phyloP scores from a whole-genome alignment of 2,888 invertebrate species.

The Carcina quercana region DNA sequence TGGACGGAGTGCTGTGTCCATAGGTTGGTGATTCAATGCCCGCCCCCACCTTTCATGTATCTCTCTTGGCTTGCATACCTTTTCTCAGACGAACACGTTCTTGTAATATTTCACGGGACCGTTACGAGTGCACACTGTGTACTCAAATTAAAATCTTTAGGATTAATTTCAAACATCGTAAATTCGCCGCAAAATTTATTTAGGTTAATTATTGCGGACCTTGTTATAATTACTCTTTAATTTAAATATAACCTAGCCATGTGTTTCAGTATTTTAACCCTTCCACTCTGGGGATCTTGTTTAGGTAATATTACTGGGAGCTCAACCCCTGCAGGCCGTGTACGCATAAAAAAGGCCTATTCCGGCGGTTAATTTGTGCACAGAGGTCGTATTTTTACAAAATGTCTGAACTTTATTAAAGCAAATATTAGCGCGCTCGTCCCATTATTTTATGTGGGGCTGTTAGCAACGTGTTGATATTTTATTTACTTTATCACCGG shows the following conservation, averaged over 20 bases:
- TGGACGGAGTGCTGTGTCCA: too few relatives aligned
- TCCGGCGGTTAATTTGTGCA: conserved; percentile 53
- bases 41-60: conserved; percentile 40
- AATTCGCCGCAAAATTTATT: conserved; percentile 33
- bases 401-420: conserved; percentile 57
- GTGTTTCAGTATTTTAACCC: conserved; percentile 48
- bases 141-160: conserved; percentile 21
- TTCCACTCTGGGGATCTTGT: conserved; percentile 40
- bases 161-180: conserved; percentile 27
- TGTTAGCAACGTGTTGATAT: conserved; percentile 61
- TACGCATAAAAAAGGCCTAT: conserved; percentile 41
- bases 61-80: conserved; percentile 33
- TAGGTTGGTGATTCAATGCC: too few relatives aligned
- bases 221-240: conserved; percentile 46
- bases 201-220: conserved; percentile 34
- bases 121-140: conserved; percentile 16
- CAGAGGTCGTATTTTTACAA: conserved; percentile 45
- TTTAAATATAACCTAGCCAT: conserved; percentile 52
- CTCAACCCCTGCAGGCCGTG: conserved; percentile 23
- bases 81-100: conserved; percentile 29
- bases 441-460: conserved; percentile 47
- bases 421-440: conserved; percentile 52
- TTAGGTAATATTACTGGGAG: conserved; percentile 43
- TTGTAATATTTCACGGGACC: conserved; percentile 34
- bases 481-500: conserved; percentile 61